A percentile compares a stretch with the other conserved stretches of the same genome.
Evolutionary conservation across 2,797 vertebrate genomes (phyloP).

Genomic region (Percopsis omiscomaycus): DNA sequence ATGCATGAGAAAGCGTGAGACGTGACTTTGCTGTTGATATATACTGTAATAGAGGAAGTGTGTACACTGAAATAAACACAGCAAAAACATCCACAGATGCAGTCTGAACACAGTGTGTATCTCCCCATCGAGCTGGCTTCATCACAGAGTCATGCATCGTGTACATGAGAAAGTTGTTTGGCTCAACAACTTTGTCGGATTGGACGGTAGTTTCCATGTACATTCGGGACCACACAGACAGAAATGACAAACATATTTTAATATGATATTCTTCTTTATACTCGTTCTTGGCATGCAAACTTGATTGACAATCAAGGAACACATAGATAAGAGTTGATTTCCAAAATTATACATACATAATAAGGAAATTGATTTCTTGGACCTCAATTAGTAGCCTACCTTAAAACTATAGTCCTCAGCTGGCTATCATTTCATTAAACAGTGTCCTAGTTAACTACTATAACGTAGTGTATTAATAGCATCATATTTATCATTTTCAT

Average conservation of each 20-base stretch:
- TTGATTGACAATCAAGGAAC: slow-evolving; percentile 17
- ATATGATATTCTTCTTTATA: slow-evolving; percentile 92
- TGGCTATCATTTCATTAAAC: too few species aligned
- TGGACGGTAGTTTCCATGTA: slow-evolving; percentile 92
- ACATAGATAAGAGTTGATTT: background rate
- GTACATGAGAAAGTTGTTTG: slow-evolving; percentile 92
- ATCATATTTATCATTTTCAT: background rate
- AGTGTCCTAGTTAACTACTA: too few species aligned
- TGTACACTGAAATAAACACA: slow-evolving; percentile 53
- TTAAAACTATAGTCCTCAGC: too few species aligned
- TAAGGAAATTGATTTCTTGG: too few species aligned
- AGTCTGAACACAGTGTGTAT: slow-evolving; percentile 48
- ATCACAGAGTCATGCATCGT: slow-evolving; percentile 89
- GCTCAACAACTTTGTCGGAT: slow-evolving; percentile 85
- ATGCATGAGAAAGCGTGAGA: slow-evolving; percentile 56
- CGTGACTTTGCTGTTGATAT: slow-evolving; percentile 42
- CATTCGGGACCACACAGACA: slow-evolving; percentile 90
- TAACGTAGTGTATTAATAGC: too few species aligned
- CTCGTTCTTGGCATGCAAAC: slow-evolving; percentile 34
- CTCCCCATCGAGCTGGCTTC: slow-evolving; percentile 62
- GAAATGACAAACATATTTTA: slow-evolving; percentile 93
- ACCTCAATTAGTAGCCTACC: too few species aligned
- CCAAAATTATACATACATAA: too few species aligned
- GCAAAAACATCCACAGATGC: slow-evolving; percentile 42
- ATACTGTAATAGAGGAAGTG: slow-evolving; percentile 41